Base-by-base conservation (phyloP, 2,113 vertebrate genomes). In the Mobula hypostoma region DNA sequence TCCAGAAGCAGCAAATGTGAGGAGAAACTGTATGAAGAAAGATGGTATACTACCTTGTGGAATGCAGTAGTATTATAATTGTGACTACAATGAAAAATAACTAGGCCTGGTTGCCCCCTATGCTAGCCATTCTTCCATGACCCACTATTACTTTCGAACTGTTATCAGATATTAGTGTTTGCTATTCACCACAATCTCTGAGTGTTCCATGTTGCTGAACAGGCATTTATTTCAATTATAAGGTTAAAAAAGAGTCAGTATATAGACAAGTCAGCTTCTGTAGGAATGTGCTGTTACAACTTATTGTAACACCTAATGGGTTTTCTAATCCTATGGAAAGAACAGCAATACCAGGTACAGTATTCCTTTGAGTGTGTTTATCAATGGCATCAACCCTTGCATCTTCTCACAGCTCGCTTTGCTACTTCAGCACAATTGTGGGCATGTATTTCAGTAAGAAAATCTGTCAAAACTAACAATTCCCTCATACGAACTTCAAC, bases 391-490 rank as follows among this genome's bases (percentile, higher is more conserved):
- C 91, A 93, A 93, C 91, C 70, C 70, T 48, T 93, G 70, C 40
- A 74, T 11, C 70, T 74, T 76, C 68, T 93, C 90, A 93, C 68
- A 76, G 91, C 91, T 93, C 74, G 91, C 68, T 85, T 40, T 74
- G 77, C 94, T 76, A 77, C 56, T 72, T 40, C 29, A 83, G 78
- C 68, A 93, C 63, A 94, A 58, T 94, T 58, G 36, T 29, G n/a
- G 94, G 94, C 77, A 74, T 79, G 68, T 66, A 70, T 48, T 90
- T 78, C 36, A 74, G 11, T 80, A 24, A 83, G 80, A 94, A 94
- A 27, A 94, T 83, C 74, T 87, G 48, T 92, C 27, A 95, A 79
- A 94, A 94, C 14, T 66, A 32, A 29, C 85, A 56, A 93, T 93
- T 93, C 32, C 91, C 91, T 93, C 70, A 74, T 66, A 70, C 74